Evolutionary conservation across 2,888 invertebrate species (phyloP), one percentile per base, ranked within the genome.

Genomic region (Drosophila phalerata): DNA sequence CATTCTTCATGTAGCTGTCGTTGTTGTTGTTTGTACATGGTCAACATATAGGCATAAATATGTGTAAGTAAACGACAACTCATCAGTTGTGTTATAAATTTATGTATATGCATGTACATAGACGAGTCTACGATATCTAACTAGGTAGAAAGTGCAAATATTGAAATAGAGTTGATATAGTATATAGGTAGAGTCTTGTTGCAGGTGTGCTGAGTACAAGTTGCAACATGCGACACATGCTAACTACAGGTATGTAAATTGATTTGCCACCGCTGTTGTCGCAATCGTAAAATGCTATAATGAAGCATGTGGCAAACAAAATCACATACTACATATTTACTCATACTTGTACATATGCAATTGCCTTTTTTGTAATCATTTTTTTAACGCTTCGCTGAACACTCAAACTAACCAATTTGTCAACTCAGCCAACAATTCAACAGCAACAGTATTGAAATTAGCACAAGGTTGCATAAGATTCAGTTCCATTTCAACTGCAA

Each of bases 31-130:
- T 81, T 81, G 84, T 72, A 73, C 69, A 63, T 74, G 83, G 77
- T 71, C 84, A 84, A 81, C 84, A 85, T 74, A 74, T 77, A 79
- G 74, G 79, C 86, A 83, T 73, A 84, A 85, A 85, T 81, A 83
- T 84, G 79, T 73, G 81, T 85, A 81, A 83, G 81, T 83, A 79
- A 73, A 77, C 69, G 70, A 74, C 60, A 61, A 69, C 45, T 57
- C 61, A 64, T 60, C 57, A 37, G 63, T 38, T 60, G 40, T 34
- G 28, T 25, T 28, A 37, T n/a, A 32, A 9, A 22, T 22, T 22
- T 22, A 51, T 15, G 6, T 13, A 15, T 11, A n/a, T 38, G 17
- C 30, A 19, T 38, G 22, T 32, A 48, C 3, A 9, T 9, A 30
- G 9, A 10, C 8, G 2, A 9, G 6, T 30, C 30, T 30, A n/a